Percentiles rank a stretch among this genome's conserved stretches.
Conservation (phyloP, 2,888 invertebrate genomes). For the Cremastobaeus sp. region DNA sequence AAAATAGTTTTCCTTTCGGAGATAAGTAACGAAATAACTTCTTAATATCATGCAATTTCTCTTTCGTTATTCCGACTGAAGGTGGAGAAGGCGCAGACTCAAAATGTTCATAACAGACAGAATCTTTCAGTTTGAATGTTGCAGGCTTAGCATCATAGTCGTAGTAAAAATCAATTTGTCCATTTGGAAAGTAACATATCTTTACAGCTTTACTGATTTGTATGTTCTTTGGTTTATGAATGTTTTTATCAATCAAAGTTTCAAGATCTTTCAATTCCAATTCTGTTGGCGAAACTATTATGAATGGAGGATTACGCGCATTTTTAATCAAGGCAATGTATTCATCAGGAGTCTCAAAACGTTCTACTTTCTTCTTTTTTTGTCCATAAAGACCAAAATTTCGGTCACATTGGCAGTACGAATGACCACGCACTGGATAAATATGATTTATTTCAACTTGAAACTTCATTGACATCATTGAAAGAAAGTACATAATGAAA, state of each 20-base stretch:
- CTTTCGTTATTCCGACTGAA: slow-evolving; percentile 22
- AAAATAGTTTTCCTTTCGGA: slow-evolving; percentile 24
- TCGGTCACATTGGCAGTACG: too few species aligned
- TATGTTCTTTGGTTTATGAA: slow-evolving; percentile 12
- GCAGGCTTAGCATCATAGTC: slow-evolving; percentile 27
- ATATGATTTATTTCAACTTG: slow-evolving; percentile 18
- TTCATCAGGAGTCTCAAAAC: slow-evolving; percentile 12
- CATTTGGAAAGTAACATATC: slow-evolving; percentile 31
- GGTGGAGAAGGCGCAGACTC: slow-evolving; percentile 7
- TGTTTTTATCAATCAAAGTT: background rate
- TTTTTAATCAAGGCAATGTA: slow-evolving; percentile 17
- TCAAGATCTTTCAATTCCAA: slow-evolving; percentile 17
- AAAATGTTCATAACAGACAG: slow-evolving; percentile 14
- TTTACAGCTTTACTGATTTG: slow-evolving; percentile 25
- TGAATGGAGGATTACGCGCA: slow-evolving; percentile 19
- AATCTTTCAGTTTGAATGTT: slow-evolving; percentile 1
- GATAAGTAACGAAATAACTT: slow-evolving; percentile 26
- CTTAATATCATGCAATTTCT: slow-evolving; percentile 33
- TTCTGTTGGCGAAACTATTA: slow-evolving; percentile 1
- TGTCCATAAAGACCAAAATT: too few species aligned
- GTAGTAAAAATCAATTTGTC: slow-evolving; percentile 9
- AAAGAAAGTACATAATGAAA: slow-evolving; percentile 5
- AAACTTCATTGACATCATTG: background rate
- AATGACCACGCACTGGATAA: slow-evolving; percentile 32
- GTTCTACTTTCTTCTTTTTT: slow-evolving; percentile 10